Evolutionary conservation across 2,113 vertebrate species (phyloP).

Genomic region (Hydrolagus affinis): DNA sequence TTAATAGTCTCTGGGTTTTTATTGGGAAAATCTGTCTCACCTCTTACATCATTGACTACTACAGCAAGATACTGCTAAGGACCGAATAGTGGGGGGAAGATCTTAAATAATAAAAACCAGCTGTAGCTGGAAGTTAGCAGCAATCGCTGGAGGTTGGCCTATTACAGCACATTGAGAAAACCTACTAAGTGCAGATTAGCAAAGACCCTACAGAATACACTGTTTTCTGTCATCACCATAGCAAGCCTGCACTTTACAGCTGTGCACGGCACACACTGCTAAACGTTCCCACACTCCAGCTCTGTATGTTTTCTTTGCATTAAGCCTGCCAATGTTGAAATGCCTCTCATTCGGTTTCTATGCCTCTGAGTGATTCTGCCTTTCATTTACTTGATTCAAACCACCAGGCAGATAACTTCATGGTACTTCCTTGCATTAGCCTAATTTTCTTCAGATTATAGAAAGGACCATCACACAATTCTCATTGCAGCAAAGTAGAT

Average conservation of each 20-base stretch:
- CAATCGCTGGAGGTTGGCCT: slow-evolving; percentile 10
- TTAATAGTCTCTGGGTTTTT: slow-evolving; percentile 4
- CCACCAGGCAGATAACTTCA: no score
- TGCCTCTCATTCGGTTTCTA: no score
- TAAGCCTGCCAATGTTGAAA: no score
- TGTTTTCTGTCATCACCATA: not conserved
- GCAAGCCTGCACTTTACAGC: not conserved
- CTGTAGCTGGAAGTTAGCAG: slow-evolving; percentile 18
- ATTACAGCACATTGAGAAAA: not conserved
- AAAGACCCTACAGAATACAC: not conserved
- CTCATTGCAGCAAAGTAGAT: no score
- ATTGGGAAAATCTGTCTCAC: slow-evolving; percentile 23
- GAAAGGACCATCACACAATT: no score
- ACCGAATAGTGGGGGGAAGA: not conserved
- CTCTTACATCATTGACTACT: slow-evolving; percentile 20
- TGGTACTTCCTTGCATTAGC: no score
- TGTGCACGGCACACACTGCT: not conserved
- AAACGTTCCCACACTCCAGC: not conserved
- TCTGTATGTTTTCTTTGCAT: not conserved
- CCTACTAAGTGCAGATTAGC: not conserved
- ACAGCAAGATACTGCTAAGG: not conserved
- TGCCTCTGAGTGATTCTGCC: no score
- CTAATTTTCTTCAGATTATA: no score
- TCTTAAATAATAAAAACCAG: slow-evolving; percentile 17
- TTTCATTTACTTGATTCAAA: no score